These are phyloP conservation scores for Ciconia boyciana DNA, from an alignment of 2,113 vertebrate genomes.

Conservation along the genomic window DNA sequence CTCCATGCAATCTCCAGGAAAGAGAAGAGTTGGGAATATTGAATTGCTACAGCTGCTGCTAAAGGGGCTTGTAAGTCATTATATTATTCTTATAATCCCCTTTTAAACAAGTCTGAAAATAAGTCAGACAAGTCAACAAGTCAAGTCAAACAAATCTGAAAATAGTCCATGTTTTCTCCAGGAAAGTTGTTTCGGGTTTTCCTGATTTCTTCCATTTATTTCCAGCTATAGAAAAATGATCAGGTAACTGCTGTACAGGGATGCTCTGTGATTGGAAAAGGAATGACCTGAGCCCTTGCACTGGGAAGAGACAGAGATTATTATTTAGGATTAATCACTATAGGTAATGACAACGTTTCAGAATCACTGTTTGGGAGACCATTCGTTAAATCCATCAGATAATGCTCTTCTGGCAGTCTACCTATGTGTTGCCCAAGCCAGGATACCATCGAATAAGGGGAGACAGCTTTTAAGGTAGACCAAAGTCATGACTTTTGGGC, in stretches of 20 bases:
- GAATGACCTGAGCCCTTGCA: background rate
- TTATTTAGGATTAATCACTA: background rate
- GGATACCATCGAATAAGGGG: background rate
- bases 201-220: background rate
- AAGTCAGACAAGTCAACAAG: no score
- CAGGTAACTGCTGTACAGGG: background rate
- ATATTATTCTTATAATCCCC: background rate
- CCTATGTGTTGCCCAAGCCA: background rate
- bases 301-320: background rate
- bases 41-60: background rate
- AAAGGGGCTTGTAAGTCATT: background rate
- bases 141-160: background rate
- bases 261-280: background rate
- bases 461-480: background rate
- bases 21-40: background rate
- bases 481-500: background rate
- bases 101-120: background rate
- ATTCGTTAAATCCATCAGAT: accelerated
- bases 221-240: background rate
- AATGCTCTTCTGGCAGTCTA: background rate
- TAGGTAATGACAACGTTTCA: background rate
- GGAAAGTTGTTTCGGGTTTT: background rate
- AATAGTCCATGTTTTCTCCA: background rate
- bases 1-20: background rate
- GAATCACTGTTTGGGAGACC: background rate